Evolutionary conservation across 2,888 invertebrate species (phyloP).

Genomic region (Thysanoteuthis rhombus): DNA sequence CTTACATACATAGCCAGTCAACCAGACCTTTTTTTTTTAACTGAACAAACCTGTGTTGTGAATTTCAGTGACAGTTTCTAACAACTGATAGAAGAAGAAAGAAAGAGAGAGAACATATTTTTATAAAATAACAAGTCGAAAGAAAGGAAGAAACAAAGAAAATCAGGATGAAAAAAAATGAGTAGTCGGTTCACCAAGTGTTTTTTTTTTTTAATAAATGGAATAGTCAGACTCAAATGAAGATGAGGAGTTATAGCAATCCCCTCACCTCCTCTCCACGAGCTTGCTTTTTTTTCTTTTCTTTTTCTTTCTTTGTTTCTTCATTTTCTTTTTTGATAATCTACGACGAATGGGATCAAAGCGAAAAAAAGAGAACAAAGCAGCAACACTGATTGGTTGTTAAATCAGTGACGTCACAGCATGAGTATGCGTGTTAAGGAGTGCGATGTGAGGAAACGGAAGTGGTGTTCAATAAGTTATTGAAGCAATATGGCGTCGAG

Average conservation of each 20-base stretch:
- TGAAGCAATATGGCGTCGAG: neutral
- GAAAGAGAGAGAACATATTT: neutral
- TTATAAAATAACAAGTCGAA: neutral
- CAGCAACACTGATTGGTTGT: neutral
- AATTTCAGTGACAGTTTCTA: no score
- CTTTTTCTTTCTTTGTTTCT: neutral
- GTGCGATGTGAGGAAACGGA: neutral
- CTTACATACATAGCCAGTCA: no score
- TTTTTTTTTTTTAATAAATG: no score
- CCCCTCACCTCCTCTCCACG: no score
- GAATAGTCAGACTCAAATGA: no score
- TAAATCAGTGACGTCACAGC: neutral
- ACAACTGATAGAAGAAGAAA: no score
- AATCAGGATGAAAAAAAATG: neutral
- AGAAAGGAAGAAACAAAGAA: neutral
- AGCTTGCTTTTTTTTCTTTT: neutral
- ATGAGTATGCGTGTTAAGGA: neutral
- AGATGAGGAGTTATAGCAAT: no score
- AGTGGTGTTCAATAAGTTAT: conserved; percentile 14
- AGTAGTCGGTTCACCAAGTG: neutral
- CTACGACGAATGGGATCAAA: neutral
- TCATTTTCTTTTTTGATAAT: no score
- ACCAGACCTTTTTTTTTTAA: no score
- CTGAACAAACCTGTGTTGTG: no score
- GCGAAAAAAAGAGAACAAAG: neutral